Base-by-base conservation (phyloP, 1,140 invertebrate species). In the Drosophila pruinosa region DNA sequence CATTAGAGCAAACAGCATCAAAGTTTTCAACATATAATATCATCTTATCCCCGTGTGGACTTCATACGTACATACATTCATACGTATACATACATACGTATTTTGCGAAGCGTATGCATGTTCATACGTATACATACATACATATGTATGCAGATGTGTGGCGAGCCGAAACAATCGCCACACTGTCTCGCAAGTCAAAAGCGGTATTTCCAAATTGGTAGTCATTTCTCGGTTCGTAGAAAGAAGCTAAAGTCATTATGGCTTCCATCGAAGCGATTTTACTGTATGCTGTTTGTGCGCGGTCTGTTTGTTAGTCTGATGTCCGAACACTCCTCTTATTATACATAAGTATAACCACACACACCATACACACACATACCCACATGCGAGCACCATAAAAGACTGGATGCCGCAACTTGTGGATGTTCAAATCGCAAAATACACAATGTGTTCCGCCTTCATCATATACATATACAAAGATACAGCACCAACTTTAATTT, bases 241-340 rank as follows among this genome's bases (percentile, higher is more conserved):
- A 85, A 88, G 81, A 79, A 85, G 81, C 77, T 85, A 75, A 79
- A 76, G 81, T 78, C 82, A 85, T 85, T 85, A 85, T 85, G 81
- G 81, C 81, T 85, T 85, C 81, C 81, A 88, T 85, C 81, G 81
- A 85, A 85, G 81, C 85, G 82, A 88, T 88, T 85, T 85, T 80
- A 78, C 74, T 85, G 69, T 80, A 57, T 73, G 77, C 68, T 77
- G 81, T 82, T 86, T 85, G 81, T 48, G 73, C 81, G 77, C 73
- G 77, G 81, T 56, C 82, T 88, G 81, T 85, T 86, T 85, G 81
- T 85, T 85, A 81, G 82, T 75, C 82, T 81, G 81, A 80, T 86
- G 77, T 77, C 82, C 72, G 82, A 85, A 79, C 82, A 86, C 81
- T 81, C 74, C 82, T 85, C 82, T 85, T 86, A 86, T 85, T 85